Conservation (phyloP, 37 sponge, comb jelly and placozoan genomes). For the Spongia lamella region DNA sequence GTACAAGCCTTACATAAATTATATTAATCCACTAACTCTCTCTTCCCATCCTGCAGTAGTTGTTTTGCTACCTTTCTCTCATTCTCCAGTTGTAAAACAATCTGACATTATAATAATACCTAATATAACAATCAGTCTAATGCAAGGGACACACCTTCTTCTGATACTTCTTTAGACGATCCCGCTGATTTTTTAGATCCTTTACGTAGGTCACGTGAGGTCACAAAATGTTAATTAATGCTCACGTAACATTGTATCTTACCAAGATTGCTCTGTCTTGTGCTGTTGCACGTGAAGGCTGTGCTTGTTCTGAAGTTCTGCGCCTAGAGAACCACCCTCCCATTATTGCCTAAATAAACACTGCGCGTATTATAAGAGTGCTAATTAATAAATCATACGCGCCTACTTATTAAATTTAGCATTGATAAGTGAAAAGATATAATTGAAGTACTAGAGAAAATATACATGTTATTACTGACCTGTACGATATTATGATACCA, state of each 20-base stretch:
- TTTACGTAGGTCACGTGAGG: slow-evolving; percentile 14
- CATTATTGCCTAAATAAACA: not conserved
- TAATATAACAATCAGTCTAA: not conserved
- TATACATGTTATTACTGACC: too few species aligned
- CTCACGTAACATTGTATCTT: slow-evolving; percentile 11
- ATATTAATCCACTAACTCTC: slow-evolving; percentile 68
- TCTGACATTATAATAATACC: slow-evolving; percentile 13
- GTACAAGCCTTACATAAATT: too few species aligned
- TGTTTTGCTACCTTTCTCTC: slow-evolving; percentile 88
- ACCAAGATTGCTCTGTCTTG: slow-evolving; percentile 94
- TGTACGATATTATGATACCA: too few species aligned
- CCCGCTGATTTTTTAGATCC: slow-evolving; percentile 87
- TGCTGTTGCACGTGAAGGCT: slow-evolving; percentile 69
- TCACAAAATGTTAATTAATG: not conserved
- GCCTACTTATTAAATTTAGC: too few species aligned
- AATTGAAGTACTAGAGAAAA: too few species aligned
- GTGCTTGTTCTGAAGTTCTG: not conserved
- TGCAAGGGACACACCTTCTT: slow-evolving; percentile 68
- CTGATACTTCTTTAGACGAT: slow-evolving; percentile 90
- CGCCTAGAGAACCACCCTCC: slow-evolving; percentile 12
- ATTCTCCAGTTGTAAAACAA: slow-evolving; percentile 73
- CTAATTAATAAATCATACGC: not conserved
- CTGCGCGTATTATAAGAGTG: not conserved
- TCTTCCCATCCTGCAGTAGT: slow-evolving; percentile 87
- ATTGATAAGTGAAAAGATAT: too few species aligned